phyloP scores from a whole-genome alignment of 2,113 vertebrate species.

The Colius striatus region DNA sequence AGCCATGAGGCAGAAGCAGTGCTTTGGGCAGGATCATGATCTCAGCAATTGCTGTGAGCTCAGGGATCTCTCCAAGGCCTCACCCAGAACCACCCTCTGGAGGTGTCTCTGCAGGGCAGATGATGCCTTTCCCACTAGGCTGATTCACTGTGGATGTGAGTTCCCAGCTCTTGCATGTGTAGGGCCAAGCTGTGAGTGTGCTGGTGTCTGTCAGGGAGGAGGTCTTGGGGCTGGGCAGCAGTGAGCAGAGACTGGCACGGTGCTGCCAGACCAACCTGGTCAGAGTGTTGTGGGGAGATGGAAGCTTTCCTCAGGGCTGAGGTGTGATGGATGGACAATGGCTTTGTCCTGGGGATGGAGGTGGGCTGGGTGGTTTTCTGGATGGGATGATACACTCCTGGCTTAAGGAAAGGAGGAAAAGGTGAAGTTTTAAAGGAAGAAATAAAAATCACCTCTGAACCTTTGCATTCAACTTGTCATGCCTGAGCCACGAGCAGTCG shows the following conservation, averaged over 20 bases:
- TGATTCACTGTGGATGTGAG: not conserved
- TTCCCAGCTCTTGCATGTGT: not conserved
- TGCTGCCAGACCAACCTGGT: not conserved
- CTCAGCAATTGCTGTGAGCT: not conserved
- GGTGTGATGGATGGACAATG: not conserved
- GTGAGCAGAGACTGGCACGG: fast-evolving
- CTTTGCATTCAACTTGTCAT: not conserved
- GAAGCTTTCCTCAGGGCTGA: not conserved
- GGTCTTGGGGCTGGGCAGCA: not conserved
- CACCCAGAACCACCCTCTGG: not conserved
- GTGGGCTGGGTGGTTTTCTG: not conserved
- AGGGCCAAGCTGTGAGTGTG: fast-evolving
- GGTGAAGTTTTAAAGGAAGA: not conserved
- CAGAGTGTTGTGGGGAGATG: fast-evolving
- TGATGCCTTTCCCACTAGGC: fast-evolving
- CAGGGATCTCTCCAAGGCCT: not conserved
- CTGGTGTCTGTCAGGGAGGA: not conserved
- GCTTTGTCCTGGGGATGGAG: not conserved
- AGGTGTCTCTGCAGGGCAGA: not conserved
- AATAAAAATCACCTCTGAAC: not conserved
- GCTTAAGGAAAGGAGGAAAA: not conserved
- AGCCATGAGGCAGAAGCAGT: fast-evolving
- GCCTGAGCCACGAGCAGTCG: not conserved
- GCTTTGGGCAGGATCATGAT: not conserved
- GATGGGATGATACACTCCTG: too few relatives aligned